A percentile compares a stretch with the other conserved stretches of the same genome.
These are phyloP conservation scores for Stenolophus ochropezus DNA, from an alignment of 2,888 invertebrate genomes.

Conservation along the genomic window DNA sequence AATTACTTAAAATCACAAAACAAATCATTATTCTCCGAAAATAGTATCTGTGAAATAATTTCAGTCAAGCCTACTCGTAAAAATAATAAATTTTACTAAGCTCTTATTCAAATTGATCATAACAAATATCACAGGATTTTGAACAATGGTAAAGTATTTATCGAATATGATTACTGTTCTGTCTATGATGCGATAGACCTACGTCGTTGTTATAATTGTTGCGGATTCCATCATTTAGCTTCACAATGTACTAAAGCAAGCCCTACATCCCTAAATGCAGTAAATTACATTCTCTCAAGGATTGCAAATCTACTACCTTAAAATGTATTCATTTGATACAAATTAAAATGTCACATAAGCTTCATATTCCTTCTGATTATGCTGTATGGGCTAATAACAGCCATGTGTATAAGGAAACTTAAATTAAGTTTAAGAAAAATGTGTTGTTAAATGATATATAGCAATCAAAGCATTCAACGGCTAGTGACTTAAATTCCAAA, in stretches of 20 bases:
- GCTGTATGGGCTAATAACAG: not conserved
- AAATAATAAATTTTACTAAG: not conserved
- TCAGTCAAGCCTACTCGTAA: not conserved
- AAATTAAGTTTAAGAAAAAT: not conserved
- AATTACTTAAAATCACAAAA: no score
- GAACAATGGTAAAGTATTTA: not conserved
- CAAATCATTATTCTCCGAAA: no score
- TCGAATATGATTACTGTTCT: conserved; percentile 11
- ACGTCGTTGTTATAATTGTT: not conserved
- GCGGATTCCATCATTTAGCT: conserved; percentile 1
- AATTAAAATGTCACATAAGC: not conserved
- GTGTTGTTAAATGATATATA: not conserved
- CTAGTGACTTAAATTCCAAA: not conserved
- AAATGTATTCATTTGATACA: not conserved
- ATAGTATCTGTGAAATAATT: not conserved
- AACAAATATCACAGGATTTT: not conserved
- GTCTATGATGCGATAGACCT: not conserved
- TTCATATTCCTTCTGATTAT: not conserved
- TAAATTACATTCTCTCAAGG: not conserved
- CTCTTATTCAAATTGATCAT: not conserved
- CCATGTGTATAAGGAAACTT: not conserved
- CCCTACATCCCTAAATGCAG: not conserved
- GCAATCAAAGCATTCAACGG: not conserved
- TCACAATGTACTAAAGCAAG: not conserved
- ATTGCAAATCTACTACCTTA: not conserved